Conservation (phyloP, 2,797 vertebrate species). For the Heteromormyrus szaboi region DNA sequence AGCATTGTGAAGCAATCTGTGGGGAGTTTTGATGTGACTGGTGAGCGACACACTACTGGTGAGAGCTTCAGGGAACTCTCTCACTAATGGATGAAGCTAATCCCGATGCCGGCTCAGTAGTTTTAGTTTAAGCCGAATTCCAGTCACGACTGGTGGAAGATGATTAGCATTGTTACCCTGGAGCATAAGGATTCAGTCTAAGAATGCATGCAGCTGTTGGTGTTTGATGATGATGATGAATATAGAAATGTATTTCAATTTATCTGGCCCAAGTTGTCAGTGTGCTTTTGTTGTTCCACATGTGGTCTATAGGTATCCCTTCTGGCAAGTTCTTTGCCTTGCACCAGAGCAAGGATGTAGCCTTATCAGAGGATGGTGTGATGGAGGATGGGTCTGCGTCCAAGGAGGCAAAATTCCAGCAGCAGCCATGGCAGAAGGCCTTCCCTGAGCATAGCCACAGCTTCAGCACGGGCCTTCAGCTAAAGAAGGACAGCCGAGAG, state of each 20-base stretch:
- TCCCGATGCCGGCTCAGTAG: not conserved
- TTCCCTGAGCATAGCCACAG: slow-evolving; percentile 89
- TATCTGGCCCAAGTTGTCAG: not conserved
- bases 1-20: slow-evolving; percentile 87
- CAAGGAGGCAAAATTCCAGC: slow-evolving; percentile 59
- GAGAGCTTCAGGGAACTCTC: slow-evolving; percentile 32
- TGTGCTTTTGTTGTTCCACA: not conserved
- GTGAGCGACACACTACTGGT: slow-evolving; percentile 57
- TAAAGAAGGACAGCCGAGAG: slow-evolving; percentile 78
- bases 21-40: slow-evolving; percentile 66
- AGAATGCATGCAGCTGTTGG: not conserved
- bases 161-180: not conserved
- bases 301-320: slow-evolving; percentile 45
- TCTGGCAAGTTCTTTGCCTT: slow-evolving; percentile 63
- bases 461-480: slow-evolving; percentile 86
- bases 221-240: not conserved
- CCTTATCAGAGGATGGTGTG: slow-evolving; percentile 56
- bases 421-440: slow-evolving; percentile 73
- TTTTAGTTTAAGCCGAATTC: not conserved
- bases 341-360: slow-evolving; percentile 58
- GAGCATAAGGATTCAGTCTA: not conserved
- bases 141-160: not conserved
- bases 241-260: slow-evolving; percentile 1
- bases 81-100: not conserved
- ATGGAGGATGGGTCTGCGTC: slow-evolving; percentile 38